phyloP scores from a whole-genome alignment of 2,888 invertebrate species.

The Eilema caniola region DNA sequence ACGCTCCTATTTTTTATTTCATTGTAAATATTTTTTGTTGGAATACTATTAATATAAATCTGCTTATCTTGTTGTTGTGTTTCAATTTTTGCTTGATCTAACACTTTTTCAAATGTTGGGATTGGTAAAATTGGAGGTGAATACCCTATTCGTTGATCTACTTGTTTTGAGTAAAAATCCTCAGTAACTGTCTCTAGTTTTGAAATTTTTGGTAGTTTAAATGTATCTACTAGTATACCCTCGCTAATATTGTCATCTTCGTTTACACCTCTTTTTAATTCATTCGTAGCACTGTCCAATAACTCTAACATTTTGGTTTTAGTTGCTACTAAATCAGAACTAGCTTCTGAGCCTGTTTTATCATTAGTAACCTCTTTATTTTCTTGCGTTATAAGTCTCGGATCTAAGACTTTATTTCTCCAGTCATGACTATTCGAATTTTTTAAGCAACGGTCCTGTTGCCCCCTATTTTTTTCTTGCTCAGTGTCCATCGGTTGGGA shows the following conservation, averaged over 20 bases:
- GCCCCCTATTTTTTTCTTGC: neutral
- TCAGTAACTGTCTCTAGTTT: neutral
- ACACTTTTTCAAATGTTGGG: conserved; percentile 59
- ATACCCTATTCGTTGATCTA: conserved; percentile 50
- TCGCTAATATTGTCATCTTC: neutral
- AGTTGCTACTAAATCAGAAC: conserved; percentile 31
- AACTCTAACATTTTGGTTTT: conserved; percentile 53
- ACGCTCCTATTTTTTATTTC: neutral
- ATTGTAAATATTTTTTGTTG: neutral
- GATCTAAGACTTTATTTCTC: neutral
- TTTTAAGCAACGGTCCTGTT: neutral
- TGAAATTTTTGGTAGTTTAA: conserved; percentile 13
- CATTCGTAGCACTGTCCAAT: conserved; percentile 41
- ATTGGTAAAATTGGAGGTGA: conserved; percentile 73
- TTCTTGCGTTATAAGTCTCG: neutral
- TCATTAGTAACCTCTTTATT: conserved; percentile 6
- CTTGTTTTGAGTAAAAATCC: neutral
- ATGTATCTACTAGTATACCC: neutral
- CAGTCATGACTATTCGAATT: neutral
- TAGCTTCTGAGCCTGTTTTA: neutral
- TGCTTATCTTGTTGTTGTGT: neutral
- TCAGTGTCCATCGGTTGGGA: neutral
- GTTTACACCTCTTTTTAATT: neutral
- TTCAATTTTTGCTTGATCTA: conserved; percentile 22
- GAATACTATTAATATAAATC: neutral